Base-by-base conservation (phyloP, 1,140 invertebrate species). In the Bursaphelenchus mucronatus region DNA sequence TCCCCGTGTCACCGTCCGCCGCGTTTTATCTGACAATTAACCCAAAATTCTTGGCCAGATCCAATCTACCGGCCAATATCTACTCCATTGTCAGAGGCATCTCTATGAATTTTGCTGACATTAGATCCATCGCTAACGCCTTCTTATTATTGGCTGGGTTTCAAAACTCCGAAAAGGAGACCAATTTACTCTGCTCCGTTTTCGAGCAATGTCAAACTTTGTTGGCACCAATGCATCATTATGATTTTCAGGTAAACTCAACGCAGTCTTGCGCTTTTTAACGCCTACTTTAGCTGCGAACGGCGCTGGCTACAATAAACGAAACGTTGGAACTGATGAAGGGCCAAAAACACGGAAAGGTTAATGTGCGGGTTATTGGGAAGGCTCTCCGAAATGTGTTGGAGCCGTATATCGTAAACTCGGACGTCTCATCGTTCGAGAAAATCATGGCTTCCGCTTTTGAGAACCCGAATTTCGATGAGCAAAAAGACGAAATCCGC, bases 201-300 rank as follows among this genome's bases (percentile, higher is more conserved):
- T 73, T 73, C 40, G 17, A 74, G 7, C 70, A 73, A 43, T 70
- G 70, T 30, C 9, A 70, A 39, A 19, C 43, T n/a, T 45, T 49
- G 8, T 43, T 70, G 21, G 67, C 68, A 6, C 68, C 70, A n/a
- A 70, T 70, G 68, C 70, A 74, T 30, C 68, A 70, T 51, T 70
- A 70, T 45, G 70, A 73, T 40, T 70, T 70, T 41, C 67, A 74
- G 17, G 55, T 70, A 21, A n/a, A n/a, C n/a, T n/a, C n/a, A n/a
- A n/a, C n/a, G n/a, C n/a, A n/a, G n/a, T n/a, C n/a, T n/a, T n/a
- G n/a, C n/a, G n/a, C n/a, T n/a, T n/a, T n/a, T n/a, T n/a, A n/a
- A 5, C 30, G 30, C 30, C 5, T 1, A 30, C 5, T 30, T 30
- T 30, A 30, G 30, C 30, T 30, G 30, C 30, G 30, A 30, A 30